These are phyloP conservation scores for Teleiodes luculella DNA, from an alignment of 2,888 invertebrate species.

Conservation along the genomic window DNA sequence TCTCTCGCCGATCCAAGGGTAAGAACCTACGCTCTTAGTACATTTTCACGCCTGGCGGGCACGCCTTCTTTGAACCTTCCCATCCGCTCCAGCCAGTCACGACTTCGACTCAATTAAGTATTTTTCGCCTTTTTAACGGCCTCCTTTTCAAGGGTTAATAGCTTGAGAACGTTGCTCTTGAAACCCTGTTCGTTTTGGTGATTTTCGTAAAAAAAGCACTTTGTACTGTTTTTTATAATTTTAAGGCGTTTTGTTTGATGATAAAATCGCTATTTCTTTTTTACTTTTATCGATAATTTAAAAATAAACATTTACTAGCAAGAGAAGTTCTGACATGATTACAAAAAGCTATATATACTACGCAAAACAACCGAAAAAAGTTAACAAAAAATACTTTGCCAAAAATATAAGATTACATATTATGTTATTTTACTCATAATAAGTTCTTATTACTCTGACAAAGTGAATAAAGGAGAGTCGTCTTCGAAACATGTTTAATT, in stretches of 20 bases:
- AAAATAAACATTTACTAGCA: too few species aligned
- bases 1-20: conserved; percentile 46
- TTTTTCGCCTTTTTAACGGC: conserved; percentile 9
- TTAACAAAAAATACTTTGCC: too few species aligned
- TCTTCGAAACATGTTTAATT: neutral
- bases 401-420: too few species aligned
- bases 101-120: conserved; percentile 11
- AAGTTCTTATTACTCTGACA: too few species aligned
- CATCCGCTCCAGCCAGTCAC: conserved; percentile 5
- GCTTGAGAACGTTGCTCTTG: conserved; percentile 1
- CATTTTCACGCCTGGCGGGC: conserved; percentile 32
- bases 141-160: conserved; percentile 6
- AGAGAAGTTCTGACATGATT: too few species aligned
- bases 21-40: conserved; percentile 25
- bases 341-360: too few species aligned
- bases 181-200: neutral
- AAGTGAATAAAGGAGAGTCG: neutral
- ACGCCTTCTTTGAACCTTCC: conserved; percentile 6
- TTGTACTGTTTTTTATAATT: neutral
- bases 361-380: too few species aligned
- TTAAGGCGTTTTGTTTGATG: neutral
- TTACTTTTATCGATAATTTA: too few species aligned
- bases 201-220: neutral
- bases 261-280: too few species aligned
- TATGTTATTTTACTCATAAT: too few species aligned